Evolutionary conservation across 2,888 invertebrate genomes (phyloP).

Genomic region (Clanis bilineata): DNA sequence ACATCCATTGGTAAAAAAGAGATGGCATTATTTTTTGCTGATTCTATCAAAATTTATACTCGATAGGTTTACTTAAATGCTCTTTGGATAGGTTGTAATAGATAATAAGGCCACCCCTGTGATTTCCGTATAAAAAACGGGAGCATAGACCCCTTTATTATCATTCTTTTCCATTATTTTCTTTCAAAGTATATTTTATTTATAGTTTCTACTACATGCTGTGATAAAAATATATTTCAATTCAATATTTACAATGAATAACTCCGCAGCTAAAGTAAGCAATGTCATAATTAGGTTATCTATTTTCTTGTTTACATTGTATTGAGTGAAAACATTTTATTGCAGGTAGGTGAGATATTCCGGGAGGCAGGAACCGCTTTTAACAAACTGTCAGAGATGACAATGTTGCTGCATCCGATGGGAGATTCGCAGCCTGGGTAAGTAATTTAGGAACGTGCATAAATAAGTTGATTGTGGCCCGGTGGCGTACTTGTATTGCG

Average conservation of each 20-base stretch:
- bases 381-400: conserved; percentile 95
- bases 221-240: not conserved
- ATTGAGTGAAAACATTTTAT: conserved; percentile 20
- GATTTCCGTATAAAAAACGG: too few relatives aligned
- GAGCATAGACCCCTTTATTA: too few relatives aligned
- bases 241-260: conserved; percentile 38
- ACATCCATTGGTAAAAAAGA: too few relatives aligned
- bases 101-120: too few relatives aligned
- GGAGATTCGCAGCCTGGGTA: conserved; percentile 92
- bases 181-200: too few relatives aligned
- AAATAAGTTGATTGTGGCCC: conserved; percentile 5
- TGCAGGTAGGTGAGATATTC: conserved; percentile 97
- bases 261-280: conserved; percentile 51
- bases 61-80: too few relatives aligned
- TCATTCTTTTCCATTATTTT: too few relatives aligned
- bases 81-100: too few relatives aligned
- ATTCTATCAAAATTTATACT: too few relatives aligned
- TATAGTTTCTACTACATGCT: not conserved
- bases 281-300: not conserved
- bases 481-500: too few relatives aligned
- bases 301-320: not conserved
- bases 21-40: too few relatives aligned
- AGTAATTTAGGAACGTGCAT: too few relatives aligned
- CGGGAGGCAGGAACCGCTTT: conserved; percentile 97
- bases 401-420: conserved; percentile 95